phyloP scores from a whole-genome alignment of 2,797 vertebrate species.

The Paguma larvata region DNA sequence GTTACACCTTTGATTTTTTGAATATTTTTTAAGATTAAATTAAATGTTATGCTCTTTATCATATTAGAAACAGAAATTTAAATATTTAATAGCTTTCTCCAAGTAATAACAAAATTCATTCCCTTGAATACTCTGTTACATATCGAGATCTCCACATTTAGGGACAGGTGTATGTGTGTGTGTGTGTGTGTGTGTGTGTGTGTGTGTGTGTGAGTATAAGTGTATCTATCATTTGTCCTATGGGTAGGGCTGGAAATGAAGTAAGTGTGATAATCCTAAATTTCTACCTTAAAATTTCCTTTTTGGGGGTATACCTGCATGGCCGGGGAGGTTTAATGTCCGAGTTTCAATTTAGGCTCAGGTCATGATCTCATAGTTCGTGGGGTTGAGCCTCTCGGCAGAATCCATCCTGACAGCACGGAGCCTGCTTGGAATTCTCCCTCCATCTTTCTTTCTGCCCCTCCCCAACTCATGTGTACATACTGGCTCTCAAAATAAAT shows the following conservation, averaged over 20 bases:
- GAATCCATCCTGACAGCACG: too few relatives aligned
- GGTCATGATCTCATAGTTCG: too few relatives aligned
- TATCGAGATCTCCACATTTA: background rate
- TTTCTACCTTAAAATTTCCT: background rate
- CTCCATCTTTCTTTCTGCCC: too few relatives aligned
- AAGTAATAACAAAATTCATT: background rate
- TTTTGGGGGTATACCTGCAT: background rate
- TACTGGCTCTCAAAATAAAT: too few relatives aligned
- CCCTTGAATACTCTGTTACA: background rate
- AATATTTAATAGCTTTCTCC: background rate
- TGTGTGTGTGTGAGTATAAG: rapidly evolving
- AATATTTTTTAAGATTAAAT: background rate
- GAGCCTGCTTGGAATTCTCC: too few relatives aligned
- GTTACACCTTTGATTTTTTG: slow-evolving; percentile 53
- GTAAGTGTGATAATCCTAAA: background rate
- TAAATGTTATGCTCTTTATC: background rate
- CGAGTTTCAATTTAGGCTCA: too few relatives aligned
- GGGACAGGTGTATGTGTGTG: rapidly evolving
- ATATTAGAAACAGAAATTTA: background rate
- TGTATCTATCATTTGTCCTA: background rate
- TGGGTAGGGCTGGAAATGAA: background rate
- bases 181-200: background rate
- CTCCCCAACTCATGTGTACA: too few relatives aligned
- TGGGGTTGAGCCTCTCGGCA: too few relatives aligned
- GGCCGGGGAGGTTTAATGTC: too few relatives aligned